Conservation (phyloP, 64 coral and sea anemone genomes). For the Cladopsammia gracilis region DNA sequence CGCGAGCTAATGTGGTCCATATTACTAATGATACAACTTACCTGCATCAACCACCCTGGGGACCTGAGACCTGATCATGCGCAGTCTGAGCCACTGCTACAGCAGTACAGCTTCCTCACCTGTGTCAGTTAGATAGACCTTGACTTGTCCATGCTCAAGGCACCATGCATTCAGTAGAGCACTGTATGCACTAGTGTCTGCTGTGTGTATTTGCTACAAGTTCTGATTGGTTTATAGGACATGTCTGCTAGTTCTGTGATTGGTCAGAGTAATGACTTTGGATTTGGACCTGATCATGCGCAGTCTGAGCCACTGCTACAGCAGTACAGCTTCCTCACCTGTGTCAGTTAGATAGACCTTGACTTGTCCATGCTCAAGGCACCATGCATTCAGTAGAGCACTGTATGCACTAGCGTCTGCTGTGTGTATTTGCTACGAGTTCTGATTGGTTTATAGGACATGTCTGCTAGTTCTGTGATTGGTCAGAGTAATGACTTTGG, state of each 20-base stretch:
- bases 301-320: constrained; percentile 93
- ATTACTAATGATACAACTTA: neutral
- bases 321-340: constrained; percentile 88
- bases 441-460: too few species aligned
- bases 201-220: too few species aligned
- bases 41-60: constrained; percentile 71
- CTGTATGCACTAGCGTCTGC: constrained; percentile 47
- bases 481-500: too few species aligned
- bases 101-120: constrained; percentile 92
- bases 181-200: constrained; percentile 38
- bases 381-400: constrained; percentile 83
- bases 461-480: too few species aligned
- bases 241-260: too few species aligned
- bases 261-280: too few species aligned
- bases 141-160: constrained; percentile 81
- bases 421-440: too few species aligned
- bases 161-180: constrained; percentile 87
- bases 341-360: constrained; percentile 91
- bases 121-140: constrained; percentile 88
- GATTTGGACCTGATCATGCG: constrained; percentile 97
- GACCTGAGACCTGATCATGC: constrained; percentile 90
- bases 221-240: too few species aligned
- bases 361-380: constrained; percentile 82
- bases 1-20: neutral
- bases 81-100: constrained; percentile 91